phyloP scores from a whole-genome alignment of 2,797 vertebrate species.

The Esox masquinongy region DNA sequence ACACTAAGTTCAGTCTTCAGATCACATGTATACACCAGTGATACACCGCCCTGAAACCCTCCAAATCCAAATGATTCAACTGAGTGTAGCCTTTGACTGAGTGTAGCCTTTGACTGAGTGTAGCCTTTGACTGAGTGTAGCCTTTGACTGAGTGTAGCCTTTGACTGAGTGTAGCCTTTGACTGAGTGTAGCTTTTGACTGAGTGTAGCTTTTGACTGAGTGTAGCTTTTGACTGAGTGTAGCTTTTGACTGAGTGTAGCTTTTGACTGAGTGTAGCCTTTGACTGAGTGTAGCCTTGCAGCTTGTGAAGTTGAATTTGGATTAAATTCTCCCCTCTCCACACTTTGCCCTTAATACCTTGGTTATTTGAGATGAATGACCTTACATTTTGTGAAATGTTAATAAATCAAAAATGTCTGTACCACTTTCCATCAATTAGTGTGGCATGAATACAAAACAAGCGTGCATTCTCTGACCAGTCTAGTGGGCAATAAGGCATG shows the following conservation, averaged over 20 bases:
- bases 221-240: no score
- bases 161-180: no score
- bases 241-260: no score
- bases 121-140: no score
- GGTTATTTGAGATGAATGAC: not conserved
- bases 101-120: no score
- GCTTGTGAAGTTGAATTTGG: not conserved
- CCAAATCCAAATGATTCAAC: not conserved
- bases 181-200: no score
- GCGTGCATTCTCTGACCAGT: conserved; percentile 27
- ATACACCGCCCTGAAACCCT: not conserved
- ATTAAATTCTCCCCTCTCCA: not conserved
- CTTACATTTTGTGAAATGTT: not conserved
- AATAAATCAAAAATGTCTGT: not conserved
- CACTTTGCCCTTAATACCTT: not conserved
- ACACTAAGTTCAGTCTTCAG: no score
- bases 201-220: no score
- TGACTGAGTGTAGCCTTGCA: not conserved
- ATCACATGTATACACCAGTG: no score
- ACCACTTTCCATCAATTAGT: conserved; percentile 15
- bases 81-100: no score
- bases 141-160: no score
- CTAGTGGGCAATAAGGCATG: conserved; percentile 9
- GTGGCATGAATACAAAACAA: conserved; percentile 49
- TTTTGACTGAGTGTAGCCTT: no score